Evolutionary conservation across 2,888 invertebrate genomes (phyloP).

Genomic region (Nymphalis polychloros): DNA sequence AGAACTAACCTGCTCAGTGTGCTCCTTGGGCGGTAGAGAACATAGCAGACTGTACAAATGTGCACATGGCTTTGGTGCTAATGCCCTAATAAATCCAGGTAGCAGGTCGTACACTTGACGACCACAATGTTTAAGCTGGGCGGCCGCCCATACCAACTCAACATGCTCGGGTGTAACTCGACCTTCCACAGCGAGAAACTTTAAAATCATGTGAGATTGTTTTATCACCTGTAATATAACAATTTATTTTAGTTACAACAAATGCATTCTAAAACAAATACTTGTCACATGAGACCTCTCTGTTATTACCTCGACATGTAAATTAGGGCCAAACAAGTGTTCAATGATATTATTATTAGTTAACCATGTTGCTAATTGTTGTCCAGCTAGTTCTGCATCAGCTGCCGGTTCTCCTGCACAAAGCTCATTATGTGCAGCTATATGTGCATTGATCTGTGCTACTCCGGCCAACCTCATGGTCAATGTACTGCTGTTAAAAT

Average conservation of each 20-base stretch:
- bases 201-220: slow-evolving; percentile 95
- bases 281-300: not conserved
- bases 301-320: slow-evolving; percentile 91
- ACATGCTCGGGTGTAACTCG: slow-evolving; percentile 94
- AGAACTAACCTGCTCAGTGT: slow-evolving; percentile 90
- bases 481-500: slow-evolving; percentile 95
- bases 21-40: slow-evolving; percentile 93
- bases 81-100: slow-evolving; percentile 93
- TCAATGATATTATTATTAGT: slow-evolving; percentile 94
- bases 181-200: slow-evolving; percentile 95
- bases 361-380: slow-evolving; percentile 93
- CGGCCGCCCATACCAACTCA: slow-evolving; percentile 96
- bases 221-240: slow-evolving; percentile 87
- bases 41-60: slow-evolving; percentile 94
- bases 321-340: slow-evolving; percentile 97
- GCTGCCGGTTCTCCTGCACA: slow-evolving; percentile 93
- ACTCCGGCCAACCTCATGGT: slow-evolving; percentile 97
- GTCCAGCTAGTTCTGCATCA: slow-evolving; percentile 92
- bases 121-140: slow-evolving; percentile 96
- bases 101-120: slow-evolving; percentile 95
- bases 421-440: slow-evolving; percentile 94
- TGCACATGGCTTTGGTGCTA: slow-evolving; percentile 93
- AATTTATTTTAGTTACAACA: not conserved
- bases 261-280: not conserved
- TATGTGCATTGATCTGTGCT: slow-evolving; percentile 96